These are phyloP conservation scores for Corythornis madagascariensis DNA, from an alignment of 2,113 vertebrate genomes.

Conservation along the genomic window DNA sequence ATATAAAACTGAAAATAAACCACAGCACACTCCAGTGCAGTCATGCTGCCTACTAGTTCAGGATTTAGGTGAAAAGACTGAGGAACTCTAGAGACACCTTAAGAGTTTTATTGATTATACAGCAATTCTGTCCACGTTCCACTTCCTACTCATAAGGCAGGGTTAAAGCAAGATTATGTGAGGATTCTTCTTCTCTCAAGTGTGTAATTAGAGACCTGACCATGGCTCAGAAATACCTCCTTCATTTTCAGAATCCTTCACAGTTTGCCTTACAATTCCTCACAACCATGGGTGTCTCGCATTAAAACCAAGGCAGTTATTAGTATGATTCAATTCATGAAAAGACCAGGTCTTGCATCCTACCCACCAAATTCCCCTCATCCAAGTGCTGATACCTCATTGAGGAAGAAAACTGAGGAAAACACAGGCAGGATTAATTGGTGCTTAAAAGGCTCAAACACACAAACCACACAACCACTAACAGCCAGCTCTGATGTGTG, in stretches of 20 bases:
- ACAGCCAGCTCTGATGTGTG: not conserved
- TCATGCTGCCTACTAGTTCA: not conserved
- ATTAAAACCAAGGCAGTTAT: not conserved
- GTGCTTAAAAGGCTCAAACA: not conserved
- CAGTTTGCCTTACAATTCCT: not conserved
- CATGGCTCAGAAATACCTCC: not conserved
- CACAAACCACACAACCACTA: not conserved
- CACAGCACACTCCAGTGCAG: not conserved
- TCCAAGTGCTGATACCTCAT: fast-evolving
- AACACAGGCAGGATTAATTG: not conserved
- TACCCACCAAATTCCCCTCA: not conserved
- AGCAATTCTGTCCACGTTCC: not conserved
- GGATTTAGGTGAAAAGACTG: not conserved
- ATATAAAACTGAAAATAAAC: not conserved
- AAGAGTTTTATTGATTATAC: not conserved
- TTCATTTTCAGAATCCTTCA: not conserved
- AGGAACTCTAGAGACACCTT: not conserved
- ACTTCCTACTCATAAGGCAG: not conserved
- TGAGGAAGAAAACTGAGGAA: not conserved
- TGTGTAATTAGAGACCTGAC: not conserved
- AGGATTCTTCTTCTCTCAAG: not conserved
- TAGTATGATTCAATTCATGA: not conserved
- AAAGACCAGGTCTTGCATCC: not conserved
- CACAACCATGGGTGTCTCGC: not conserved
- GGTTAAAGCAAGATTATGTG: not conserved